Evolutionary conservation across 2,888 invertebrate species (phyloP).

Genomic region (Copidosoma aretas): DNA sequence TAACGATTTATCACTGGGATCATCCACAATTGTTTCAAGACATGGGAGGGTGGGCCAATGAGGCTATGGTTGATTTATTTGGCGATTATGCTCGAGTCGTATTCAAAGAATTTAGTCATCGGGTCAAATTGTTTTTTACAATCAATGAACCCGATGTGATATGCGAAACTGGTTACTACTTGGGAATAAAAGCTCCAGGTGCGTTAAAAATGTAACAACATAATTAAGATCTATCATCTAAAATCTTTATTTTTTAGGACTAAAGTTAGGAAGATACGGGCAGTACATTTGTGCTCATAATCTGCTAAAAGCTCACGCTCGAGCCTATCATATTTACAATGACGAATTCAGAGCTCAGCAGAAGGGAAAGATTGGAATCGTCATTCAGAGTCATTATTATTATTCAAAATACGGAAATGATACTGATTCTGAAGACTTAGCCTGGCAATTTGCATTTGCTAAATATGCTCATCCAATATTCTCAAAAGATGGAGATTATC

Average conservation of each 20-base stretch:
- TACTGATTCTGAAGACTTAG: neutral
- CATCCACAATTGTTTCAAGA: slow-evolving; percentile 68
- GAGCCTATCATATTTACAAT: slow-evolving; percentile 70
- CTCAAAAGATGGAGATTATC: slow-evolving; percentile 64
- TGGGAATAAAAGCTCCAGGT: slow-evolving; percentile 4
- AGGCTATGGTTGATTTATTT: slow-evolving; percentile 68
- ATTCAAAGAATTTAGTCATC: slow-evolving; percentile 64
- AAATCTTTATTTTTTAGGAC: slow-evolving; percentile 11
- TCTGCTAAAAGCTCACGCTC: slow-evolving; percentile 75
- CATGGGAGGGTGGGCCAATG: slow-evolving; percentile 72
- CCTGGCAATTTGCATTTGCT: slow-evolving; percentile 61
- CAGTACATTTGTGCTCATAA: slow-evolving; percentile 75
- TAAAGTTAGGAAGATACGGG: slow-evolving; percentile 65
- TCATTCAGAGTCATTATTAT: slow-evolving; percentile 13
- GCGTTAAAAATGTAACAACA: too few species aligned
- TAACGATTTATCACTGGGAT: slow-evolving; percentile 74
- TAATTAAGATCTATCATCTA: too few species aligned
- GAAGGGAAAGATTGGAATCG: slow-evolving; percentile 63
- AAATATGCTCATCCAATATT: slow-evolving; percentile 64
- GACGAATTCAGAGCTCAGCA: slow-evolving; percentile 66
- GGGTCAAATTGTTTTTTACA: slow-evolving; percentile 74
- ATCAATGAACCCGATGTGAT: slow-evolving; percentile 76
- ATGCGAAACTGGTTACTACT: slow-evolving; percentile 65
- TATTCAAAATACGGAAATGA: slow-evolving; percentile 39
- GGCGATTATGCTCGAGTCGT: slow-evolving; percentile 68